Evolutionary conservation across 1,140 invertebrate genomes (phyloP).

Genomic region (Phortica variegata): DNA sequence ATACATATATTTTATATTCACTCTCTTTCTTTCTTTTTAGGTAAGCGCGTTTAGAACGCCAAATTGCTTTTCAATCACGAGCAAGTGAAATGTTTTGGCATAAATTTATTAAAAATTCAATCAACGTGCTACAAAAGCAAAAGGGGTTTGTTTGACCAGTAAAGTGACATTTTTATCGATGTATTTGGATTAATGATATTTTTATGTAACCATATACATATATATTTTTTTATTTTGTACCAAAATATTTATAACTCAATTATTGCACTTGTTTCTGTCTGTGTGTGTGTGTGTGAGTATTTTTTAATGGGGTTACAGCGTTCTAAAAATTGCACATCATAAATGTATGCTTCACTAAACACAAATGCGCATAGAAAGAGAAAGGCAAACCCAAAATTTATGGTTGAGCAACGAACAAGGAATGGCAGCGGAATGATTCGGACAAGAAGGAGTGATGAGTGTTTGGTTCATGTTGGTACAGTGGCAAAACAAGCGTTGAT

Average conservation of each 20-base stretch:
- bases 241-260: conserved; percentile 39
- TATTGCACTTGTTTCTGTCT: no score
- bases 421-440: no score
- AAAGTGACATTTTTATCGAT: no score
- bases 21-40: conserved; percentile 26
- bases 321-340: conserved; percentile 11
- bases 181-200: no score
- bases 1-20: neutral
- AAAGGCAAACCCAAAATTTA: no score
- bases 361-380: no score
- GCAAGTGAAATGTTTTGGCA: neutral
- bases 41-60: conserved; percentile 21
- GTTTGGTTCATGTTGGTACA: conserved; percentile 1
- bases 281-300: no score
- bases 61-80: neutral
- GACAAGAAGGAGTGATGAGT: neutral
- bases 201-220: no score
- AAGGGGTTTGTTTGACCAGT: conserved; percentile 7
- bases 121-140: conserved; percentile 11
- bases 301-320: no score
- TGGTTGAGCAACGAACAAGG: no score
- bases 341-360: conserved; percentile 11
- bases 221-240: no score
- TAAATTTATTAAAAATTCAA: conserved; percentile 22
- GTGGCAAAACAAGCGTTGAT: no score